phyloP scores from a whole-genome alignment of 2,113 vertebrate genomes.

The Chionomys nivalis region DNA sequence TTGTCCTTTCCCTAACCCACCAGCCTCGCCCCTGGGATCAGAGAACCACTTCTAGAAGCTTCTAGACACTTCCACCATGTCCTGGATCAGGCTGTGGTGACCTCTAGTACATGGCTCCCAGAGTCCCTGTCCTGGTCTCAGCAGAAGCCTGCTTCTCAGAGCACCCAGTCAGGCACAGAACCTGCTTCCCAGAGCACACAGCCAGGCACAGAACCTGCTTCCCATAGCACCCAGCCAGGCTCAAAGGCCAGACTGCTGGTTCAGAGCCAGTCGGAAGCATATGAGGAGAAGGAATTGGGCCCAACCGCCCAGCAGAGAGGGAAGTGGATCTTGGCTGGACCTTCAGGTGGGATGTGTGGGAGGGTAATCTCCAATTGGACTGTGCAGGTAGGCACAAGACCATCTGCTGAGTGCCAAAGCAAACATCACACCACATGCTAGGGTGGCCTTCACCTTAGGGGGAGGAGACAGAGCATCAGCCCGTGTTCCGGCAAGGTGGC shows the following conservation, averaged over 20 bases:
- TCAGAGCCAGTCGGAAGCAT: background rate
- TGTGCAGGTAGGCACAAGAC: background rate
- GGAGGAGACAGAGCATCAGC: background rate
- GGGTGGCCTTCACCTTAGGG: background rate
- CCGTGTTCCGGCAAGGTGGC: background rate
- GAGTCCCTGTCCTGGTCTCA: background rate
- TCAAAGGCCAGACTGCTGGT: background rate
- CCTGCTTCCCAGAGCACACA: background rate
- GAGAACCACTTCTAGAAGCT: slow-evolving; percentile 26
- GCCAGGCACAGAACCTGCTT: slow-evolving; percentile 11
- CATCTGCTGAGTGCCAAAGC: background rate
- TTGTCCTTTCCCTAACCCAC: background rate
- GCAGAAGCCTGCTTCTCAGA: background rate
- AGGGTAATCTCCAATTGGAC: background rate
- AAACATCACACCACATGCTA: background rate
- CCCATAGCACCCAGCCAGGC: background rate
- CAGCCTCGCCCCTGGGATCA: background rate
- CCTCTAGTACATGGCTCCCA: background rate
- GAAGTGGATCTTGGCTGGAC: background rate
- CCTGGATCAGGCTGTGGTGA: background rate
- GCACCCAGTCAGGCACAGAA: background rate
- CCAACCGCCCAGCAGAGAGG: background rate
- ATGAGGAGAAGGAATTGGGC: background rate
- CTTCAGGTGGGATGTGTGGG: background rate
- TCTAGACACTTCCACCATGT: background rate